Evolutionary conservation across 2,888 invertebrate species (phyloP).

Genomic region (Lycaena phlaeas): DNA sequence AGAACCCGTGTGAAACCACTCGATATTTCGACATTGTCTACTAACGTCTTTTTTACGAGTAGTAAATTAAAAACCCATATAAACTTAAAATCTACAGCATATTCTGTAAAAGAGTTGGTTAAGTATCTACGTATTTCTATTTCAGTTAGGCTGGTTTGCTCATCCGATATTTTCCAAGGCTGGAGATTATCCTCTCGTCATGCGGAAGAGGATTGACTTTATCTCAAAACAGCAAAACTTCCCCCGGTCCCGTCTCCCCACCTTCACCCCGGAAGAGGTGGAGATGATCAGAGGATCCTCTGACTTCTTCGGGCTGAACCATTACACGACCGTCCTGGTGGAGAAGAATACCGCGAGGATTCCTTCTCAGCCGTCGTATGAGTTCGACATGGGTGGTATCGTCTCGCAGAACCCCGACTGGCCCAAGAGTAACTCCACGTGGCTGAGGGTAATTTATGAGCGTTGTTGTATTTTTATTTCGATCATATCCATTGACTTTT

Average conservation of each 20-base stretch:
- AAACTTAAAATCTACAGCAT: too few relatives aligned
- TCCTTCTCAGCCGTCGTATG: conserved; percentile 35
- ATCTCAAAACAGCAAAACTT: conserved; percentile 74
- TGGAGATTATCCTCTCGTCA: conserved; percentile 78
- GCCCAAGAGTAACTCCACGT: conserved; percentile 59
- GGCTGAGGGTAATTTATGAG: conserved; percentile 54
- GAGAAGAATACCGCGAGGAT: conserved; percentile 34
- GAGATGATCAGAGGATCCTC: conserved; percentile 71
- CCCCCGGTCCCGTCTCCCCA: conserved; percentile 74
- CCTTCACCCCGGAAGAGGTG: conserved; percentile 74
- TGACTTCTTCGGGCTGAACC: conserved; percentile 84
- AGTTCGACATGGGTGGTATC: conserved; percentile 48
- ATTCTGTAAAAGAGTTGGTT: too few relatives aligned
- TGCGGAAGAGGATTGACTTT: conserved; percentile 72
- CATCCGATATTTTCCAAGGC: conserved; percentile 75
- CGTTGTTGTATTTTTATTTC: too few relatives aligned
- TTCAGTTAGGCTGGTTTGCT: conserved; percentile 77
- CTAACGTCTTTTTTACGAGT: too few relatives aligned
- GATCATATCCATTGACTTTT: too few relatives aligned
- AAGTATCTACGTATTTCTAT: too few relatives aligned
- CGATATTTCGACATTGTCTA: too few relatives aligned
- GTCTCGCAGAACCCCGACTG: conserved; percentile 54
- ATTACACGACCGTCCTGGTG: conserved; percentile 76
- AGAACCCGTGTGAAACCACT: too few relatives aligned
- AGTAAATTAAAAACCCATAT: too few relatives aligned